Base-by-base conservation (phyloP, 2,888 invertebrate species). In the Siphonodentalium dalli region DNA sequence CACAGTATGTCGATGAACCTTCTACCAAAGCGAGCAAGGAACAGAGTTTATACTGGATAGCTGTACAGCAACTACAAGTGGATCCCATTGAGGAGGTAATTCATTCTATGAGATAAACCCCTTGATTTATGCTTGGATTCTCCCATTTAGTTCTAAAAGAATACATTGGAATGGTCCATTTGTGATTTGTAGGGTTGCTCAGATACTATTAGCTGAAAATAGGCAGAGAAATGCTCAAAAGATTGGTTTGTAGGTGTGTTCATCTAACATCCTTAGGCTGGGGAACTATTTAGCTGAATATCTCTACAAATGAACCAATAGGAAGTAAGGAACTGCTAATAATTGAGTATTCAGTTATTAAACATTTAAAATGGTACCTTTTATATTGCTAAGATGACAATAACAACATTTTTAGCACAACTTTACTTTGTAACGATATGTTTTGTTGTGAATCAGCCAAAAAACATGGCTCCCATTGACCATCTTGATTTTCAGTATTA, bases 1-100 rank as follows among this genome's bases (percentile, higher is more conserved):
- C 26, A 21, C 42, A 49, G 20, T 21, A 49, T 8, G 38, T 31
- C 1, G 70, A 71, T 13, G 68, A 70, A 40, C 65, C 72, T n/a
- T 66, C 69, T 13, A 70, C 65, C 35, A 79, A 79, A 59, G 52
- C 56, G 27, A 72, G 69, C 52, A 69, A 79, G 48, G 84, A 84
- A 59, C 80, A 82, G 68, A 79, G 80, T 49, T 65, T 84, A 13
- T 84, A 85, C 63, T 84, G 84, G 84, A 79, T 83, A 42, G 84
- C 84, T 15, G 83, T 85, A 18, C 82, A 82, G 47, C 84, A 84
- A 61, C 68, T 84, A 45, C 82, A 84, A 24, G 75, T 79, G 39
- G 83, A 84, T 62, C 83, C 75, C 7, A 44, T 74, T 26, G 73
- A 76, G 52, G 71, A 72, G 61, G 70, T 73, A 40, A 51, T 62